These are phyloP conservation scores for Antennarius maculatus DNA, from an alignment of 2,797 vertebrate species.

Conservation along the genomic window DNA sequence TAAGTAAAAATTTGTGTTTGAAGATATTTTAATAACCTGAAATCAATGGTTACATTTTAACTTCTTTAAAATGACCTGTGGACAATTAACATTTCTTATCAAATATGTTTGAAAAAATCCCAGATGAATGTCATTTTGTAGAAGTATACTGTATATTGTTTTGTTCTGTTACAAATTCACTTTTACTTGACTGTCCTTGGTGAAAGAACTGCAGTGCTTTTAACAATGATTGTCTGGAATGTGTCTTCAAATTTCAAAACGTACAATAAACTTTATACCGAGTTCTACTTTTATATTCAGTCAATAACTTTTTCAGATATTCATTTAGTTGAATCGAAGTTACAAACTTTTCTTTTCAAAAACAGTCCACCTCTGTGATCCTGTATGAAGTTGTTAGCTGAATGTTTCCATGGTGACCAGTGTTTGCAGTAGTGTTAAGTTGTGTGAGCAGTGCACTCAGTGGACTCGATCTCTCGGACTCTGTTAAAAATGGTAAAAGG, in stretches of 20 bases:
- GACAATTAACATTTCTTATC: neutral
- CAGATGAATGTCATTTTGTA: neutral
- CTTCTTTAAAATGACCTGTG: constrained; percentile 1
- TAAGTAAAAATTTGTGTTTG: neutral
- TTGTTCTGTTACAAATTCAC: no score
- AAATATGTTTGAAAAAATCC: neutral
- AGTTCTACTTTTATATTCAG: neutral
- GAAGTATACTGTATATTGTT: neutral
- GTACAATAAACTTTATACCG: neutral
- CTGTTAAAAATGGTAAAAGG: constrained; percentile 72
- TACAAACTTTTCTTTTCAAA: neutral
- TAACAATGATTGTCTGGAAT: neutral
- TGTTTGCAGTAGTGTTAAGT: constrained; percentile 50
- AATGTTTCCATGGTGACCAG: constrained; percentile 68
- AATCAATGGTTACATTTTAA: neutral
- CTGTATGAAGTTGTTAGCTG: constrained; percentile 50
- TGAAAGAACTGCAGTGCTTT: neutral
- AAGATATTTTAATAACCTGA: neutral
- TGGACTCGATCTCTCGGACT: constrained; percentile 20
- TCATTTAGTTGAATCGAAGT: neutral
- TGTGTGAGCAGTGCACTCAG: constrained; percentile 11
- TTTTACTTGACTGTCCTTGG: neutral
- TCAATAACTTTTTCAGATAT: neutral
- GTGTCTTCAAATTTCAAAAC: neutral
- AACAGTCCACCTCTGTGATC: constrained; percentile 42